phyloP scores from a whole-genome alignment of 2,797 vertebrate species.

The Ctenosaura bakeri region DNA sequence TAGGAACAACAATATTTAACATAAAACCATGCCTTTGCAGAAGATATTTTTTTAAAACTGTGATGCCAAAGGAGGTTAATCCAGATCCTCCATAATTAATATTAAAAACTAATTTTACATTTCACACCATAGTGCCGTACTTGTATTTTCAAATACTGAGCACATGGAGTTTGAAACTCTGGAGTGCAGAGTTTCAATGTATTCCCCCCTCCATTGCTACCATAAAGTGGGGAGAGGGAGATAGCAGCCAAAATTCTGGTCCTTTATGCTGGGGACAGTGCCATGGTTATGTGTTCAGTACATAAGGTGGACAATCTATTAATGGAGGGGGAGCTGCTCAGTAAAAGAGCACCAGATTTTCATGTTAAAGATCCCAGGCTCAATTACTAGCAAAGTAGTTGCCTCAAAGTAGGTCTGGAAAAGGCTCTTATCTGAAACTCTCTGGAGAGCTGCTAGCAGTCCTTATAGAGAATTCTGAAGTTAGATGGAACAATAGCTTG shows the following conservation, averaged over 20 bases:
- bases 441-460: neutral
- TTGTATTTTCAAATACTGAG: conserved; percentile 9
- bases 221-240: neutral
- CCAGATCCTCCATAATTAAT: conserved; percentile 45
- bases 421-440: neutral
- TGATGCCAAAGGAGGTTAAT: conserved; percentile 67
- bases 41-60: conserved; percentile 5
- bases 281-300: neutral
- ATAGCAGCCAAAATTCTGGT: neutral
- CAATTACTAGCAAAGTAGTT: neutral
- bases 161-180: conserved; percentile 14
- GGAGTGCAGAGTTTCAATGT: neutral
- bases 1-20: conserved; percentile 43
- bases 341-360: neutral
- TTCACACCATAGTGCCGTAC: neutral
- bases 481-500: too few relatives aligned
- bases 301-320: neutral
- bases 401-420: neutral
- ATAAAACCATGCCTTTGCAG: conserved; percentile 54
- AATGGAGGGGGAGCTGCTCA: neutral
- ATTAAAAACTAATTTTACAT: conserved; percentile 23
- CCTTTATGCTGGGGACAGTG: neutral
- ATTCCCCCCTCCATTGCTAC: neutral
- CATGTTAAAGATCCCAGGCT: neutral
- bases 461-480: too few relatives aligned